phyloP scores from a whole-genome alignment of 2,113 vertebrate genomes.

The Thymallus thymallus region DNA sequence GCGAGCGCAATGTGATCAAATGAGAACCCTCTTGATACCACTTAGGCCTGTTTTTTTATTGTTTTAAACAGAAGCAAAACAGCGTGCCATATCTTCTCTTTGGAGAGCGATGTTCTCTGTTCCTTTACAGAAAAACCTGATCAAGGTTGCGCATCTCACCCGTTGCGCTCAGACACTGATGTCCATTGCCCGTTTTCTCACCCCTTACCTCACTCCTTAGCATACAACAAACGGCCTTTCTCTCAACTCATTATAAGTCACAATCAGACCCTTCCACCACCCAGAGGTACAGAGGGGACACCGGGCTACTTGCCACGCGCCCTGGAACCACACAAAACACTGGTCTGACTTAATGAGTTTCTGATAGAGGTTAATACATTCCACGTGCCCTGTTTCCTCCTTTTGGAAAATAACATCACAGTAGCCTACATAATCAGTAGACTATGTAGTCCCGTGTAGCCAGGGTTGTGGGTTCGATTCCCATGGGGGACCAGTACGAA shows the following conservation, averaged over 20 bases:
- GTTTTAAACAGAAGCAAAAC: no score
- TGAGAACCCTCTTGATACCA: no score
- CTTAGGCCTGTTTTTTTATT: no score
- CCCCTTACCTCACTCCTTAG: background rate
- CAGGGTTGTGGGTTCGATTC: no score
- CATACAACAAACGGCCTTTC: background rate
- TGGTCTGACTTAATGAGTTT: background rate
- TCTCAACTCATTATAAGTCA: background rate
- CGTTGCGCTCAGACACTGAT: background rate
- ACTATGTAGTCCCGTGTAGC: no score
- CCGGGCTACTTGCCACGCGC: background rate
- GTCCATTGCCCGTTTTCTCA: background rate
- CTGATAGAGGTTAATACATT: background rate
- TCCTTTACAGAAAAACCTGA: background rate
- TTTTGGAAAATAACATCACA: background rate
- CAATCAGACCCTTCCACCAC: background rate
- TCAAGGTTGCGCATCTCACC: background rate
- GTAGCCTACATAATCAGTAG: background rate
- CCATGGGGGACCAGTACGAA: no score
- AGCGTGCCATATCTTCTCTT: no score
- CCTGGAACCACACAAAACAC: background rate
- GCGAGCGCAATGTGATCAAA: no score
- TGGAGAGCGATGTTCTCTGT: no score
- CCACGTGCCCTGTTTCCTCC: background rate
- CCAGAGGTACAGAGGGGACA: background rate